Base-by-base conservation (phyloP, 2,113 vertebrate species). In the Melanotaenia duboulayi region DNA sequence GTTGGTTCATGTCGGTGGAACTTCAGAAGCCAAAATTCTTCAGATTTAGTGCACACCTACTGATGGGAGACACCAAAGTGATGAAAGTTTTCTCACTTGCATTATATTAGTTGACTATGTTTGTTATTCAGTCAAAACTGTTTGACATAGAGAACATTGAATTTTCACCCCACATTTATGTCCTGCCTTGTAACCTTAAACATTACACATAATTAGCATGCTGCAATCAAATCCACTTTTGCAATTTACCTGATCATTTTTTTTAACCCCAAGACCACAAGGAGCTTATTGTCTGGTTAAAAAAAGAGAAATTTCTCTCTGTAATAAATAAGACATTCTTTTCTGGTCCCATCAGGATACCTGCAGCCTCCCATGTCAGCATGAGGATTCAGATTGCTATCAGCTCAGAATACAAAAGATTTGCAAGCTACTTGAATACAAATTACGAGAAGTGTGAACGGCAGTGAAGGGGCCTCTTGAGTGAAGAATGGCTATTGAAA, bases 401-500 rank as follows among this genome's bases (percentile, higher is more conserved):
- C 75, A 20, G 39, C 40, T 49, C 8, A 11, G 83, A 76, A 88
- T 84, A 93, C 89, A 92, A 91, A 92, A 85, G 88, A 84, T 81
- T 76, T 40, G 62, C 48, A 54, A 78, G 76, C 78, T 76, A 90
- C 78, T 94, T 92, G 89, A 91, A 93, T 92, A 90, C 90, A 90
- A 90, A 91, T 91, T 78, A 78, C 73, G 59, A 79, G 65, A 90
- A 74, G 85, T 91, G 90, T 91, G 87, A 93, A 91, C 70, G 80
- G 74, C 78, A 35, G 83, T 44, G 59, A 70, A 79, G 75, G 61
- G 72, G 65, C 74, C 75, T 81, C 81, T 79, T 75, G 42, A 51
- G 44, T 82, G 74, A 88, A 91, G 90, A 90, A 93, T 89, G 84
- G 78, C 80, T 85, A 91, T 92, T 92, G 89, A 90, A 92, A 92